Evolutionary conservation across 2,113 vertebrate species (phyloP).

Genomic region (Symphodus melops): DNA sequence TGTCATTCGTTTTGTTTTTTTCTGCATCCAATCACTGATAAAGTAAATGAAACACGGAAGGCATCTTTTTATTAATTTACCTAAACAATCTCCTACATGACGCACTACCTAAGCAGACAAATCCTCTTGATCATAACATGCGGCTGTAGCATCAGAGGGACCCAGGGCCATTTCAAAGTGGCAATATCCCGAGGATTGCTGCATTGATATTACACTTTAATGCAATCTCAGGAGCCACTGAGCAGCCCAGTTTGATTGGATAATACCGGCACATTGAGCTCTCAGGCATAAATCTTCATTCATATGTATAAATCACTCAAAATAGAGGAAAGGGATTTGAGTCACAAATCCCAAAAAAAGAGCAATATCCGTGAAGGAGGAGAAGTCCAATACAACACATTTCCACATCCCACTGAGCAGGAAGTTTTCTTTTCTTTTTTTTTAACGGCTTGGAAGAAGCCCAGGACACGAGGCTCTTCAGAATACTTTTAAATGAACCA

Average conservation of each 20-base stretch:
- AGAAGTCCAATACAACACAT: constrained; percentile 72
- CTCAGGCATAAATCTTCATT: constrained; percentile 80
- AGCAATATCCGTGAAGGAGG: constrained; percentile 76
- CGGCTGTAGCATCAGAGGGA: constrained; percentile 39
- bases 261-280: constrained; percentile 75
- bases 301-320: constrained; percentile 82
- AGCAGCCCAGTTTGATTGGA: constrained; percentile 78
- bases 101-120: constrained; percentile 55
- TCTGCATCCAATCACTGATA: constrained; percentile 33
- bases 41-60: constrained; percentile 58
- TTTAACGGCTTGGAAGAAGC: constrained; percentile 36
- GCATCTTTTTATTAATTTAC: constrained; percentile 54
- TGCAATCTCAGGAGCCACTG: constrained; percentile 76
- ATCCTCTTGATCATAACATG: constrained; percentile 50
- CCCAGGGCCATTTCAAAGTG: constrained; percentile 62
- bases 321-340: constrained; percentile 76
- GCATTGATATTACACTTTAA: constrained; percentile 80
- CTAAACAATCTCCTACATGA: constrained; percentile 35
- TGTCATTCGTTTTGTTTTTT: constrained; percentile 1
- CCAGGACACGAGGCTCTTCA: constrained; percentile 56
- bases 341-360: constrained; percentile 70
- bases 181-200: constrained; percentile 71
- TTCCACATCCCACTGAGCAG: constrained; percentile 66
- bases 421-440: constrained; percentile 40
- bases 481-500: constrained; percentile 73